Evolutionary conservation across 2,888 invertebrate species (phyloP), one percentile per base, ranked within the genome.

Genomic region (Sympetrum striolatum): DNA sequence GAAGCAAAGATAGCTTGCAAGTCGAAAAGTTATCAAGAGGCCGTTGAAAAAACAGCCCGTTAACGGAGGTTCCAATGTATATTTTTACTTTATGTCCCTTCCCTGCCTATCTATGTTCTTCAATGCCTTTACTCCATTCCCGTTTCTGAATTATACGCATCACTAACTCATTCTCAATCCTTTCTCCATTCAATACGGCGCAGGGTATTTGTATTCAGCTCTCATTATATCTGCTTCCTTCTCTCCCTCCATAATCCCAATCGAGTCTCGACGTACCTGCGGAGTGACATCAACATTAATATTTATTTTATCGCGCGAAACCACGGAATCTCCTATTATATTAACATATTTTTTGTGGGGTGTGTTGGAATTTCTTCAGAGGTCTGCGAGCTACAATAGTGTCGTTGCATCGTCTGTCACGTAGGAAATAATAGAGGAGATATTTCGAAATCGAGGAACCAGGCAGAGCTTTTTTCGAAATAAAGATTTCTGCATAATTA

Each of bases 171-270:
- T 60, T 53, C 86, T 86, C 60, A 86, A 86, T 86, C 60, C 86
- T 60, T n/a, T n/a, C 86, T 53, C 86, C 60, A 60, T 37, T 86
- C 86, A 58, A 86, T 86, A 86, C 58, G 58, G 35, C 58, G 60
- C n/a, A 53, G 31, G 22, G 37, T 60, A 60, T 86, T 86, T 60
- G 86, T 86, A 86, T 86, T 86, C 86, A 86, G 58, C 60, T 53
- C 86, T 86, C 86, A 86, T 86, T 60, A 60, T 60, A 86, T 86
- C 86, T 60, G 86, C 86, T 86, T 86, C 86, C 86, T 86, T 86
- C 25, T n/a, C 73, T 73, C 73, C 73, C 31, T 31, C 25, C 73
- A 73, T 73, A 73, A 73, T 25, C 25, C 73, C 25, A 73, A 25
- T 73, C 73, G 25, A 73, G 73, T 25, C 73, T 73, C 25, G 73